A percentile compares a stretch with the other conserved stretches of the same genome.
phyloP scores from a whole-genome alignment of 2,113 vertebrate genomes.

The Eubucco bourcierii region DNA sequence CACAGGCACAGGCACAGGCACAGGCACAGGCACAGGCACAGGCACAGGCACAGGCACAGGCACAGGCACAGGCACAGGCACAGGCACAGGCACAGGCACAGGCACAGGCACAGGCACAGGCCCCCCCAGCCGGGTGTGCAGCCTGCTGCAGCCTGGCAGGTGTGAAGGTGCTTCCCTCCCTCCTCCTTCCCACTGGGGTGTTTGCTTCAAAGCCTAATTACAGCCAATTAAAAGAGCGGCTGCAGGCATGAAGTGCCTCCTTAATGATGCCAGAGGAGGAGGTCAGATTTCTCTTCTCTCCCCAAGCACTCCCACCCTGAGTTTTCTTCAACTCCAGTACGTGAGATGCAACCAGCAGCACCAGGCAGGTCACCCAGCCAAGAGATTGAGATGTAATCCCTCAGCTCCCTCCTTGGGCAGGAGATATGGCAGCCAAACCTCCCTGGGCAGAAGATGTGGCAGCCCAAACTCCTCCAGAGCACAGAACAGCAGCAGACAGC shows the following conservation, averaged over 20 bases:
- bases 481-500: accelerated
- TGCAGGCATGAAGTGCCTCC: neutral
- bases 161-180: neutral
- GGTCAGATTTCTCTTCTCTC: neutral
- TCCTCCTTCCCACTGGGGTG: neutral
- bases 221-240: neutral
- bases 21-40: no score
- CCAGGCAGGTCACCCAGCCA: accelerated
- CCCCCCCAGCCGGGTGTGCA: accelerated
- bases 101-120: no score
- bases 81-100: no score
- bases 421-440: neutral
- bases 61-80: no score
- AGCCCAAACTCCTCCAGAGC: neutral
- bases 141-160: neutral
- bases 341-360: neutral
- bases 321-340: neutral
- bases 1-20: no score
- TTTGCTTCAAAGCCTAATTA: neutral
- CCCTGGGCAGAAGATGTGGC: neutral
- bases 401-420: neutral
- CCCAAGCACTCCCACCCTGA: neutral
- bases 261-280: neutral
- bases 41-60: no score
- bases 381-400: neutral